Base-by-base conservation (phyloP, 2,888 invertebrate genomes). In the Glomeris marginata region DNA sequence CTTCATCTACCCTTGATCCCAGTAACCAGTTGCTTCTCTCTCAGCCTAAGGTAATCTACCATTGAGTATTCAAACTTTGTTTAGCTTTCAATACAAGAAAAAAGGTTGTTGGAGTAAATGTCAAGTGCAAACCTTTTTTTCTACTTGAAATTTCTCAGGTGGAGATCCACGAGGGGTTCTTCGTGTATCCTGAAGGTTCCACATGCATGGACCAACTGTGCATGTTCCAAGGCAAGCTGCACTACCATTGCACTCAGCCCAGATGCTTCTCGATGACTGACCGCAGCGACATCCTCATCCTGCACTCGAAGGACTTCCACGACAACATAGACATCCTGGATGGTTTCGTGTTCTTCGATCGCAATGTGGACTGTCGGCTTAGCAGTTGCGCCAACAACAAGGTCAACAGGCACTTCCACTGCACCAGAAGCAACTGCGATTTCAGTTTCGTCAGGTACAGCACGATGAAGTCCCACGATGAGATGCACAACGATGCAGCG, bases 271-370 rank as follows among this genome's bases (percentile, higher is more conserved):
- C 84, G 60, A 79, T 84, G 10, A 82, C 84, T 1, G 84, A 86
- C 63, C 75, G 80, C 44, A 78, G 83, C 51, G 79, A 81, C 54
- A 77, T 81, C 36, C 75, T 90, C 59, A 76, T 83, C 52, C 77
- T 81, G 59, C 91, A 91, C 63, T 79, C 84, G 66, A 78, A 83
- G 60, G 87, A 88, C 65, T 84, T 84, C 60, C 90, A 91, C 66
- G 81, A 81, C 55, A 78, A 83, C 58, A 18, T 13, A 2, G 83
- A 82, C 58, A 81, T 90, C 48, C 69, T 84, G 36, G 84, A 87
- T 45, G 85, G 86, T 1, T 91, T 86, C 62, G 82, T 85, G 54
- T 85, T 84, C 66, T 90, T 82, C 65, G 83, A 84, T 62, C 73
- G 71, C 46, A 77, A 76, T 62, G 75, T 80, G 16, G 80, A 82